Evolutionary conservation across 2,113 vertebrate genomes (phyloP), one percentile per base, ranked within the genome.

Genomic region (Osmerus eperlanus): DNA sequence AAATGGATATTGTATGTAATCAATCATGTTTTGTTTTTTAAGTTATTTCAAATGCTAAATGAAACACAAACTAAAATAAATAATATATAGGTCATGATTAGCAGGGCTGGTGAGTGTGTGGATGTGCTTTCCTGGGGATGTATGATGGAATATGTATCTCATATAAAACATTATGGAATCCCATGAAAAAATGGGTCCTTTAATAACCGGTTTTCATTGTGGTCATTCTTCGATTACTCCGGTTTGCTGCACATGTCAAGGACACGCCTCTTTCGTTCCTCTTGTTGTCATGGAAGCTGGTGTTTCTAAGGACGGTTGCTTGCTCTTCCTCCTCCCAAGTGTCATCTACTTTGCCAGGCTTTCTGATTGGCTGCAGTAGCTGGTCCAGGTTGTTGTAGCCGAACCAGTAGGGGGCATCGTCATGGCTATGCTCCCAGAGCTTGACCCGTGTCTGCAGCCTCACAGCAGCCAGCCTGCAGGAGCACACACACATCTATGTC

Each of bases 381-480:
- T 85, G 82, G 4, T 81, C 80, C 47, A 75, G 51, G 0, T 5
- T 13, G 15, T 85, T 81, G 4, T 89, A 89, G 56, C 89, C 81
- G 65, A 91, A 89, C 90, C 87, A 92, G 32, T 29, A 61, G 12
- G 90, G 90, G 69, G 87, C 90, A 36, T 91, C 84, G 2, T 86
- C 85, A 1, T 77, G 76, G 23, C 74, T 94, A 60, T 94, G 86
- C 74, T 95, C 90, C 82, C 87, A 82, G 72, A 87, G 80, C 71
- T 90, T 75, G 63, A 93, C 29, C 9, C 58, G 68, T 52, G 83
- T 64, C 69, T 85, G 81, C 18, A 94, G 83, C 87, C 86, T 93
- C 58, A 89, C 69, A 70, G 91, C 92, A 5, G 89, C 91, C 61
- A 81, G 68, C 81, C 94, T 97, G 78, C 67, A 82, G 72, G 56